Evolutionary conservation across 2,113 vertebrate genomes (phyloP).

Genomic region (Pelodiscus sinensis): DNA sequence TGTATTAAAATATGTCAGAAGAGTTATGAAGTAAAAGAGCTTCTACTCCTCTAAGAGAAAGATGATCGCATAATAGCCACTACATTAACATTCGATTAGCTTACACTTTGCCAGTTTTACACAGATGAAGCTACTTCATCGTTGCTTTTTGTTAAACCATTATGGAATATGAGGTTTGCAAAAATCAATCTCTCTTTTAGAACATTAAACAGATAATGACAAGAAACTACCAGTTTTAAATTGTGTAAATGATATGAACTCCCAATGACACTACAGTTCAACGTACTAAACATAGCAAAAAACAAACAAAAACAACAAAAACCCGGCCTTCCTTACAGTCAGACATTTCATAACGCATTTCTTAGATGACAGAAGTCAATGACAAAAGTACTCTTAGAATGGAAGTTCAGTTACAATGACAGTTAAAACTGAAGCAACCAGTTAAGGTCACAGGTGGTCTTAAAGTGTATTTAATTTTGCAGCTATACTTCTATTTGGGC

Average conservation of each 20-base stretch:
- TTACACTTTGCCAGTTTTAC: constrained; percentile 19
- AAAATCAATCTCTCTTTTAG: constrained; percentile 1
- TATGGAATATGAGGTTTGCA: constrained; percentile 23
- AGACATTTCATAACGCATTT: constrained; percentile 10
- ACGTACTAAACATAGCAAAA: constrained; percentile 7
- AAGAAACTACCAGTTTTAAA: constrained; percentile 30
- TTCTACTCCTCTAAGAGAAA: constrained; percentile 12
- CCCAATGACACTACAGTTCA: background rate
- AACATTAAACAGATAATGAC: constrained; percentile 1
- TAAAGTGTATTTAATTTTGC: background rate
- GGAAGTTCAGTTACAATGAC: background rate
- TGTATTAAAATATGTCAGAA: constrained; percentile 4
- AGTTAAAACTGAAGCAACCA: background rate
- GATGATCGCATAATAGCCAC: background rate
- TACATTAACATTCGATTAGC: background rate
- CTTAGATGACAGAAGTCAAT: constrained; percentile 31
- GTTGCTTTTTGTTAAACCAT: constrained; percentile 3
- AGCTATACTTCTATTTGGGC: background rate
- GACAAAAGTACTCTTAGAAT: constrained; percentile 21
- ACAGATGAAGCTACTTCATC: constrained; percentile 25
- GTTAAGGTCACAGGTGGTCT: background rate
- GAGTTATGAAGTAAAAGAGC: background rate
- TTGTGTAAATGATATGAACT: constrained; percentile 24
- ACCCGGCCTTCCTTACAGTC: no score
- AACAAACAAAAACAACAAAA: background rate